Conservation (phyloP, 2,113 vertebrate genomes). For the Bolborhynchus lineola region DNA sequence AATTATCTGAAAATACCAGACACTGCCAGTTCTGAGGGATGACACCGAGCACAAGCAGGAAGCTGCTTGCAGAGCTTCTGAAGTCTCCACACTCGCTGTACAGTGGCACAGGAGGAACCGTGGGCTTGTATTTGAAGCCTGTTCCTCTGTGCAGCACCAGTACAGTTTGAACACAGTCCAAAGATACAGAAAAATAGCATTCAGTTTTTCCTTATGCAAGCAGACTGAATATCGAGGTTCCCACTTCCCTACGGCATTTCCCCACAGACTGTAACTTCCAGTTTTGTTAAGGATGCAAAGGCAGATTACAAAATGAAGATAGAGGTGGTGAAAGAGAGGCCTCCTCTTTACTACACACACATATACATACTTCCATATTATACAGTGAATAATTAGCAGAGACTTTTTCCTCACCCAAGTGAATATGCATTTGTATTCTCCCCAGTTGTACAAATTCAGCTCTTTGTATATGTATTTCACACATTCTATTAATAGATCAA, state of each 20-base stretch:
- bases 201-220: background rate
- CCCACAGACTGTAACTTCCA: background rate
- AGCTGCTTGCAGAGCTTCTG: background rate
- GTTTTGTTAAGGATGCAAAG: background rate
- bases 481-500: background rate
- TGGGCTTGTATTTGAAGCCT: background rate
- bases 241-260: background rate
- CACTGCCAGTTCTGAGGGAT: background rate
- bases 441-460: background rate
- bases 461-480: background rate
- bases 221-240: background rate
- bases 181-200: accelerated
- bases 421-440: background rate
- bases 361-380: background rate
- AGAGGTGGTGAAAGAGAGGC: background rate
- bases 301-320: background rate
- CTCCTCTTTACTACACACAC: background rate
- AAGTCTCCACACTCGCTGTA: accelerated
- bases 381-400: background rate
- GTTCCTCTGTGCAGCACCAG: background rate
- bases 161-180: background rate
- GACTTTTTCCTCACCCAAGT: background rate
- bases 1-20: background rate
- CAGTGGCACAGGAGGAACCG: background rate
- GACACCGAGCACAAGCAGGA: background rate